These are phyloP conservation scores for Austrolebias charrua DNA, from an alignment of 2,797 vertebrate species.

Conservation along the genomic window DNA sequence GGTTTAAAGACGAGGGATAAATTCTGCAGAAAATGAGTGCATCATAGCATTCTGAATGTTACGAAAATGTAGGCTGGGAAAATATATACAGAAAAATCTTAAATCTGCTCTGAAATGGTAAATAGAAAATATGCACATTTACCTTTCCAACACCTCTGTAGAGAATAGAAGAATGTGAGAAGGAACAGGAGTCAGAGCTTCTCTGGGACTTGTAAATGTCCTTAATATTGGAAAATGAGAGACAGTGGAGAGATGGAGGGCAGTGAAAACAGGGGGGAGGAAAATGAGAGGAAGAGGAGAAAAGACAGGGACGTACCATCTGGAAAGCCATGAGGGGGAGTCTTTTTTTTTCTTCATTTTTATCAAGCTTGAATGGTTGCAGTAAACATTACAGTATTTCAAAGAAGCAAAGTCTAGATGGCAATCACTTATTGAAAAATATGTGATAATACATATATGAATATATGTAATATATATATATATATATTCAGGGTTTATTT, in stretches of 20 bases:
- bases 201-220: conserved; percentile 59
- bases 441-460: no score
- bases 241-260: conserved; percentile 79
- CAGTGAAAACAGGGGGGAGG: conserved; percentile 72
- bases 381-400: neutral
- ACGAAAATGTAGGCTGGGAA: conserved; percentile 27
- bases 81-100: conserved; percentile 28
- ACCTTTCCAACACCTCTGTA: conserved; percentile 57
- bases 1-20: conserved; percentile 16
- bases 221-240: conserved; percentile 70
- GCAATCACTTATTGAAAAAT: no score
- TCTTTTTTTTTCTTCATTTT: neutral
- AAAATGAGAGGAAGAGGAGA: conserved; percentile 61
- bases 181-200: conserved; percentile 26
- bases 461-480: no score
- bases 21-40: conserved; percentile 23
- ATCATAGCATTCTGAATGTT: conserved; percentile 23
- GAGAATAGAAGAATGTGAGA: conserved; percentile 30
- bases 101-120: conserved; percentile 29
- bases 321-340: conserved; percentile 45
- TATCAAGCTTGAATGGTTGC: neutral
- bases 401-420: neutral
- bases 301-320: conserved; percentile 78
- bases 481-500: neutral
- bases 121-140: conserved; percentile 49